Percentiles rank a stretch among this genome's conserved stretches.
phyloP scores from a whole-genome alignment of 2,113 vertebrate genomes.

The Saimiri boliviensis region DNA sequence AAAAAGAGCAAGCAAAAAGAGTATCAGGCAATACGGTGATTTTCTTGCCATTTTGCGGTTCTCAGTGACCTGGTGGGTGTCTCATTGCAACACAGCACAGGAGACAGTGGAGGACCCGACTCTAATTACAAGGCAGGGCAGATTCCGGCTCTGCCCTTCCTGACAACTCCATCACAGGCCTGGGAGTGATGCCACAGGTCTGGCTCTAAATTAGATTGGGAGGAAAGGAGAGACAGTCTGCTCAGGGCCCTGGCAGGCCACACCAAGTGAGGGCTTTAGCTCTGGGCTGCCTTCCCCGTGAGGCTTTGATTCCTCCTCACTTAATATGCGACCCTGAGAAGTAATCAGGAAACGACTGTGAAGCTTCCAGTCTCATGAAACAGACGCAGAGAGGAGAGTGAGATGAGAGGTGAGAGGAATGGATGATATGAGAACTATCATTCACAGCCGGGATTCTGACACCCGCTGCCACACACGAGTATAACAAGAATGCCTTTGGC shows the following conservation, averaged over 20 bases:
- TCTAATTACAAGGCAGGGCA: not conserved
- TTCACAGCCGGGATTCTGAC: not conserved
- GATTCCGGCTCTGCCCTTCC: not conserved
- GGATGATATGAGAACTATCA: not conserved
- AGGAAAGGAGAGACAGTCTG: not conserved
- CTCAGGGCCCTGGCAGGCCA: not conserved
- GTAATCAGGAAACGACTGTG: not conserved
- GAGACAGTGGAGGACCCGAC: no score
- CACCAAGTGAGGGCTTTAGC: accelerated
- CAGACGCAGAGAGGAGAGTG: not conserved
- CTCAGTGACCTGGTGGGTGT: not conserved
- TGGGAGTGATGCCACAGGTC: not conserved
- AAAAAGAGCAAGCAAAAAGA: not conserved
- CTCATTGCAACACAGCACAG: not conserved
- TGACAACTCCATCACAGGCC: not conserved
- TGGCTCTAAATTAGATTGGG: not conserved
- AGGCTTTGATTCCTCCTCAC: not conserved
- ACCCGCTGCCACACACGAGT: not conserved
- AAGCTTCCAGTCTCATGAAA: not conserved
- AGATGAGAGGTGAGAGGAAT: not conserved
- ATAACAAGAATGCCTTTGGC: not conserved
- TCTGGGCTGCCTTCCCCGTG: accelerated
- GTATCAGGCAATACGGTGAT: not conserved
- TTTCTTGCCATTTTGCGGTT: not conserved
- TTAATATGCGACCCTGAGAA: not conserved